Evolutionary conservation across 1,140 invertebrate species (phyloP).

Genomic region (Watersipora subatra): DNA sequence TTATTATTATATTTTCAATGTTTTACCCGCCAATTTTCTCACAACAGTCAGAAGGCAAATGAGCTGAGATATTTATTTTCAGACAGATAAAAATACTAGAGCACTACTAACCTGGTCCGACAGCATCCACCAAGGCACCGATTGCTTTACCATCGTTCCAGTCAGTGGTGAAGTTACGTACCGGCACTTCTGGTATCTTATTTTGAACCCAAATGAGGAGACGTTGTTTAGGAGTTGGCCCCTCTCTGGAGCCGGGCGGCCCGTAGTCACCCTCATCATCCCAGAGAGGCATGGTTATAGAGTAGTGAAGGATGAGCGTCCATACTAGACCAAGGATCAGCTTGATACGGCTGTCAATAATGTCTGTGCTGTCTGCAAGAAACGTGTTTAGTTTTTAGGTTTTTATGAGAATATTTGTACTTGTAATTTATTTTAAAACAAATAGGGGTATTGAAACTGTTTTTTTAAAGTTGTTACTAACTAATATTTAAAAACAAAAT

Average conservation of each 20-base stretch:
- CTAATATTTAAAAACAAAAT: too few species aligned
- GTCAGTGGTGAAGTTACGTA: slow-evolving; percentile 74
- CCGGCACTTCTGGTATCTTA: slow-evolving; percentile 56
- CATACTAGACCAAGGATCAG: slow-evolving; percentile 76
- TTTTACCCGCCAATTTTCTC: too few species aligned
- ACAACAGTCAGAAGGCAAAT: too few species aligned
- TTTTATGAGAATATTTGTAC: too few species aligned
- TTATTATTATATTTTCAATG: too few species aligned
- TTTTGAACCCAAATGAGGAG: slow-evolving; percentile 72
- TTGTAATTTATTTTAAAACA: too few species aligned
- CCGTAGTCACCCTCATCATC: slow-evolving; percentile 40
- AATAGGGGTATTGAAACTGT: too few species aligned
- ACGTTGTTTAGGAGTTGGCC: slow-evolving; percentile 61
- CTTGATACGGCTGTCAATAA: slow-evolving; percentile 75
- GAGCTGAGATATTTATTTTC: too few species aligned
- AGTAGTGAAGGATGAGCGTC: slow-evolving; percentile 78
- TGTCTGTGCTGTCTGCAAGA: slow-evolving; percentile 47
- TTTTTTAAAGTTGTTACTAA: too few species aligned
- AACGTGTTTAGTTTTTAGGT: too few species aligned
- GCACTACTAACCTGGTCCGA: slow-evolving; percentile 64
- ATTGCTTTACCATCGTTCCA: slow-evolving; percentile 78
- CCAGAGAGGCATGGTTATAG: slow-evolving; percentile 77
- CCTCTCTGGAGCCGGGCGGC: neutral
- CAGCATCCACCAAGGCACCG: slow-evolving; percentile 70
- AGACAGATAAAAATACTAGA: too few species aligned